Conservation (phyloP, 1,140 invertebrate genomes). For the Leptonema lineaticorne region DNA sequence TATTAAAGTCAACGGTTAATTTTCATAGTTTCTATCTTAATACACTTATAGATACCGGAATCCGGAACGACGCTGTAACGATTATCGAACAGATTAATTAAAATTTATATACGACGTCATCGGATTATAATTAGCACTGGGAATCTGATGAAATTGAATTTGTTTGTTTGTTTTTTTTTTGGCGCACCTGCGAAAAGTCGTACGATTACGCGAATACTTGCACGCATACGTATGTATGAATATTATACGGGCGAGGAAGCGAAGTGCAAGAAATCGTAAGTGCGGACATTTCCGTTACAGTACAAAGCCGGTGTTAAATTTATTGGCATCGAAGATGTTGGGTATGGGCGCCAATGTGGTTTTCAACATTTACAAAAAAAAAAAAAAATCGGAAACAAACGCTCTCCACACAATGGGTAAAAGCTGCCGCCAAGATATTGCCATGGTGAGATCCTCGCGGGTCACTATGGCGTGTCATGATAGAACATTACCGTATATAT, state of each 20-base stretch:
- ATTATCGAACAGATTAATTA: too few species aligned
- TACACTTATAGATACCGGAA: too few species aligned
- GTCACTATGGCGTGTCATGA: not conserved
- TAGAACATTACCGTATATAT: too few species aligned
- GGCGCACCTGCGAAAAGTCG: too few species aligned
- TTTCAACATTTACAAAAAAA: not conserved
- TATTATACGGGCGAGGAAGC: not conserved
- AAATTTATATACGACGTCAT: too few species aligned
- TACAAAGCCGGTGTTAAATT: constrained; percentile 18
- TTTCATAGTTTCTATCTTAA: too few species aligned
- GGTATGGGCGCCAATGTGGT: constrained; percentile 15
- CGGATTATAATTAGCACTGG: not conserved
- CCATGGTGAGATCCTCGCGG: not conserved
- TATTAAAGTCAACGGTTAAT: too few species aligned
- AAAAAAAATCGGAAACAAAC: constrained; percentile 8
- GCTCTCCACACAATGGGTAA: constrained; percentile 14
- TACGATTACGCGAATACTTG: too few species aligned
- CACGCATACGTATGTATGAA: not conserved
- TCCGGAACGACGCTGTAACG: too few species aligned
- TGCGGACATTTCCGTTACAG: constrained; percentile 14
- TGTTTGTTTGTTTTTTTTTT: too few species aligned
- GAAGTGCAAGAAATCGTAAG: constrained; percentile 11
- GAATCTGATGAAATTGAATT: not conserved
- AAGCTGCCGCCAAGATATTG: constrained; percentile 12
- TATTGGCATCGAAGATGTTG: constrained; percentile 15